A percentile compares a stretch with the other conserved stretches of the same genome.
Evolutionary conservation across 2,113 vertebrate species (phyloP).

Genomic region (Varanus komodoensis): DNA sequence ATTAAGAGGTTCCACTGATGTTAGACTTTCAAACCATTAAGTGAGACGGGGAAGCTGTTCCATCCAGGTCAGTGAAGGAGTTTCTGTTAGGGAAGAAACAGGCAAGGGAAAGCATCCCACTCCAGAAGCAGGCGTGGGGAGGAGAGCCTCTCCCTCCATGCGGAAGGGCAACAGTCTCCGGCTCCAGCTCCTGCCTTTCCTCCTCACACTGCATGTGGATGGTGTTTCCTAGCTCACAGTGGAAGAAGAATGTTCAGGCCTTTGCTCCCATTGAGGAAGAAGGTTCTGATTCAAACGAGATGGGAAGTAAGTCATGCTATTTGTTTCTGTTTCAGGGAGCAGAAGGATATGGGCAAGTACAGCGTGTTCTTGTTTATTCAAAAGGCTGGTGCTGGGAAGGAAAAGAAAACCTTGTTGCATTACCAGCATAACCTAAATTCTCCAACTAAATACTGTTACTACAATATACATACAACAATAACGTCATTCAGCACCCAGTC

Average conservation of each 20-base stretch:
- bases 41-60: not conserved
- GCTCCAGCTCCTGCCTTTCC: not conserved
- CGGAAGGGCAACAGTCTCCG: too few relatives aligned
- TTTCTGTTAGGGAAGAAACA: not conserved
- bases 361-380: slow-evolving; percentile 13
- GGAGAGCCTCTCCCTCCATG: not conserved
- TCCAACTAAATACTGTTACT: not conserved
- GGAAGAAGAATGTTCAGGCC: not conserved
- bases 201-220: too few relatives aligned
- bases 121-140: too few relatives aligned
- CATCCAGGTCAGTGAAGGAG: not conserved
- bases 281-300: not conserved
- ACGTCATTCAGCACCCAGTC: too few relatives aligned
- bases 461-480: too few relatives aligned
- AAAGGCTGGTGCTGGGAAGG: not conserved
- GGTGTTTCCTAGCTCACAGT: not conserved
- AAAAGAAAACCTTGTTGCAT: slow-evolving; percentile 1
- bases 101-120: not conserved
- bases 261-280: not conserved
- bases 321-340: not conserved
- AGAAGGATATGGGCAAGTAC: not conserved
- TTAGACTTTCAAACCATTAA: not conserved
- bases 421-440: not conserved
- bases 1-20: not conserved
- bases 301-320: not conserved